Percentiles rank a stretch among this genome's conserved stretches.
Conservation (phyloP, 2,888 invertebrate genomes). For the Cyrtodaria siliqua region DNA sequence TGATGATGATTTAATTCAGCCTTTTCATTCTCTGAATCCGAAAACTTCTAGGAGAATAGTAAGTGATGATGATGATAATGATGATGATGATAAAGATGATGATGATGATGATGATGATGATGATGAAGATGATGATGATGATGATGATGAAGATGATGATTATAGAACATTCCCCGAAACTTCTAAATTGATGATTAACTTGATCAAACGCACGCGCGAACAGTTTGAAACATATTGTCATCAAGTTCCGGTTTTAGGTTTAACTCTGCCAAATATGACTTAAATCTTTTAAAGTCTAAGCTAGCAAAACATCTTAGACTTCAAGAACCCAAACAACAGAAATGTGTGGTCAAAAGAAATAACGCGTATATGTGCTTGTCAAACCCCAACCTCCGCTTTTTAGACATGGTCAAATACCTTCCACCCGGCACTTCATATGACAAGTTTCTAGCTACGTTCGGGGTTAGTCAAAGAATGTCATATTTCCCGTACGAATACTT, state of each 20-base stretch:
- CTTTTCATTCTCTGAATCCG: too few species aligned
- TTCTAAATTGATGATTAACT: not conserved
- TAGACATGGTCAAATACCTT: conserved; percentile 12
- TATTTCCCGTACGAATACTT: conserved; percentile 14
- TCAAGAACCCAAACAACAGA: conserved; percentile 8
- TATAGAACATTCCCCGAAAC: not conserved
- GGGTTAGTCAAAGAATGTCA: conserved; percentile 5
- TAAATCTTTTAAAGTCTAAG: conserved; percentile 29
- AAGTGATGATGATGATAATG: too few species aligned
- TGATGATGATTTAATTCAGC: too few species aligned
- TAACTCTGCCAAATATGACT: conserved; percentile 16
- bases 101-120: not conserved
- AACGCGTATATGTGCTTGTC: conserved; percentile 32
- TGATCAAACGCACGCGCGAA: not conserved
- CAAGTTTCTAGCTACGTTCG: conserved; percentile 8
- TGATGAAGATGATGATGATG: conserved; percentile 13
- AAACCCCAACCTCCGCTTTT: not conserved
- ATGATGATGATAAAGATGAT: too few species aligned
- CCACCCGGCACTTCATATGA: conserved; percentile 14
- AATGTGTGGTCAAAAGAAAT: conserved; percentile 16
- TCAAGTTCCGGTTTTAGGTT: conserved; percentile 25
- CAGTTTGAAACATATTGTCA: conserved; percentile 4
- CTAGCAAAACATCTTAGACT: conserved; percentile 14
- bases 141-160: conserved; percentile 2
- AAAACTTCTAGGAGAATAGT: too few species aligned